Conservation (phyloP, 2,797 vertebrate genomes). For the Leptatherina wallacei region DNA sequence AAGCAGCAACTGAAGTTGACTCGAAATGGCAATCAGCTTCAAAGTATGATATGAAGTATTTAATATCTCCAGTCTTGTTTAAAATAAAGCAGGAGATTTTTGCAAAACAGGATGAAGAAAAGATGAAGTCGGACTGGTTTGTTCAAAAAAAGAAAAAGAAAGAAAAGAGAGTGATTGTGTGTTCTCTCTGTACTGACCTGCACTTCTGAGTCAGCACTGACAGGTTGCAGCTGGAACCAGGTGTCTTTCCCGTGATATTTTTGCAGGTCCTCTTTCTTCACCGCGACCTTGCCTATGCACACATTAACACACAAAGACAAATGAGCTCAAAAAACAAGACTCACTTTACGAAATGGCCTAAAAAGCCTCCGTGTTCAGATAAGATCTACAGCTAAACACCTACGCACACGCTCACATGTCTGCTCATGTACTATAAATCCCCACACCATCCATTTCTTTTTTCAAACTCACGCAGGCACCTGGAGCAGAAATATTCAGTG, state of each 20-base stretch:
- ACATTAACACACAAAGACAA: conserved; percentile 40
- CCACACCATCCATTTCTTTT: conserved; percentile 1
- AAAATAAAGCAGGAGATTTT: conserved; percentile 16
- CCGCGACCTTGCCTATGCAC: conserved; percentile 93
- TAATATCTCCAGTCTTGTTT: neutral
- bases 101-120: neutral
- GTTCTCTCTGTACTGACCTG: conserved; percentile 86
- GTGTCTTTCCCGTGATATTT: conserved; percentile 98
- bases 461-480: conserved; percentile 15
- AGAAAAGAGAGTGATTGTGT: neutral
- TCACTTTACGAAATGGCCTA: conserved; percentile 6
- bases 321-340: conserved; percentile 25
- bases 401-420: conserved; percentile 23
- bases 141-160: neutral
- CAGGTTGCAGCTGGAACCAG: conserved; percentile 97
- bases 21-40: neutral
- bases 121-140: conserved; percentile 6
- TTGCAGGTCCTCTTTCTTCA: conserved; percentile 96
- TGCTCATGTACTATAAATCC: conserved; percentile 29
- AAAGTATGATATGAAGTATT: neutral
- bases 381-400: conserved; percentile 7
- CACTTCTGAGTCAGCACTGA: conserved; percentile 98
- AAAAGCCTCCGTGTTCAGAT: conserved; percentile 22
- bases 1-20: no score
- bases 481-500: conserved; percentile 20